Base-by-base conservation (phyloP, 2,888 invertebrate genomes). In the Drosophila borborema region DNA sequence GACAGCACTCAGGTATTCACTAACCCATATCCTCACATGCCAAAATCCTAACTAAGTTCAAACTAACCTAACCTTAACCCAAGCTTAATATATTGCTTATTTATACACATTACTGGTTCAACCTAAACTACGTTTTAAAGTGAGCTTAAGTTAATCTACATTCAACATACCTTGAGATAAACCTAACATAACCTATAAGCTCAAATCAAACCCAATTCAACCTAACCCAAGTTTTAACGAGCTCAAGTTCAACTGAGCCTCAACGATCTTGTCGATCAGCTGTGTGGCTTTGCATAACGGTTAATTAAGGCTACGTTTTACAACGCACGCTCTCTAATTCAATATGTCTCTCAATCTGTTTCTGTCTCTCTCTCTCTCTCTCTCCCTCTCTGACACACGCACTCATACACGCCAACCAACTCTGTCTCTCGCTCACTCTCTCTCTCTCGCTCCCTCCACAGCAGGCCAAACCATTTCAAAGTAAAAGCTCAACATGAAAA, bases 401-500 rank as follows among this genome's bases (percentile, higher is more conserved):
- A 6, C 14, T 28, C 56, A n/a, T 49, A 38, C 40, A 43, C 34
- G 23, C 51, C 23, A 45, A 28, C 18, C 36, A 16, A 16, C 20
- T 18, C 12, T 23, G 40, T n/a, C 45, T 61, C 70, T 28, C n/a
- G n/a, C 49, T 28, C 43, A 12, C 40, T n/a, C 45, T 23, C 58
- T 23, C 58, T 23, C 40, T n/a, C 45, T 61, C 70, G 65, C 51
- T 38, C 66, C 69, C 28, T 60, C 54, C 72, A 72, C 64, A 70
- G 78, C 73, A 74, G 83, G 74, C 77, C 76, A 78, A 78, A 72
- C 74, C 81, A 89, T 84, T 82, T 91, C 91, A 91, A 91, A 91
- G 90, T 91, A 90, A 91, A 91, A 91, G 90, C 91, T 91, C 91
- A 91, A 91, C 91, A 91, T 82, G 85, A 75, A 54, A 54, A 74